Conservation (phyloP, 2,888 invertebrate genomes). For the Drosophila vallismaia region DNA sequence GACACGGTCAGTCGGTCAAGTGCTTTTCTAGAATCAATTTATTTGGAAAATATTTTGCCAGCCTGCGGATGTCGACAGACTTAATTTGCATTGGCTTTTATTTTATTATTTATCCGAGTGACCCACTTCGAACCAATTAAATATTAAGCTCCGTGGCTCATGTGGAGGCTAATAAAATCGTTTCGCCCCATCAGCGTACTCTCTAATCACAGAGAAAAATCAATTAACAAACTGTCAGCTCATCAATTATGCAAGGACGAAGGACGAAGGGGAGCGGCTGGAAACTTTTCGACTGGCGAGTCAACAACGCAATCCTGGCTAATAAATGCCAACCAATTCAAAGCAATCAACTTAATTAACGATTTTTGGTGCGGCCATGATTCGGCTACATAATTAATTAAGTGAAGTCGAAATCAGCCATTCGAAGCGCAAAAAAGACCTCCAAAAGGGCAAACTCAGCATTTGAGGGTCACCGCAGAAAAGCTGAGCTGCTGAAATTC, state of each 20-base stretch:
- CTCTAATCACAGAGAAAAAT: slow-evolving; percentile 57
- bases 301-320: slow-evolving; percentile 60
- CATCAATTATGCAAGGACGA: slow-evolving; percentile 62
- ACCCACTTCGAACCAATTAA: slow-evolving; percentile 47
- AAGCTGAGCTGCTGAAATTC: neutral
- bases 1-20: slow-evolving; percentile 38
- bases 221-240: slow-evolving; percentile 68
- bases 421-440: slow-evolving; percentile 18
- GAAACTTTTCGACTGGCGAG: slow-evolving; percentile 56
- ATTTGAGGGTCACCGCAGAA: slow-evolving; percentile 22
- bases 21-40: slow-evolving; percentile 19
- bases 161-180: slow-evolving; percentile 64
- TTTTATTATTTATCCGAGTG: slow-evolving; percentile 30
- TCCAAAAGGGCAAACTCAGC: slow-evolving; percentile 23
- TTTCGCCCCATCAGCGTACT: slow-evolving; percentile 41
- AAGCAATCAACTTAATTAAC: slow-evolving; percentile 80
- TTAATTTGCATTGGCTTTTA: slow-evolving; percentile 19
- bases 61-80: slow-evolving; percentile 13
- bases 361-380: slow-evolving; percentile 66
- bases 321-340: slow-evolving; percentile 71
- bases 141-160: slow-evolving; percentile 53
- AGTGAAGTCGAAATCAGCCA: slow-evolving; percentile 52
- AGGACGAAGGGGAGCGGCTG: slow-evolving; percentile 22
- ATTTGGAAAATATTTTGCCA: slow-evolving; percentile 20
- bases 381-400: slow-evolving; percentile 77